Conservation (phyloP, 1,140 invertebrate species). For the Zaprionus capensis region DNA sequence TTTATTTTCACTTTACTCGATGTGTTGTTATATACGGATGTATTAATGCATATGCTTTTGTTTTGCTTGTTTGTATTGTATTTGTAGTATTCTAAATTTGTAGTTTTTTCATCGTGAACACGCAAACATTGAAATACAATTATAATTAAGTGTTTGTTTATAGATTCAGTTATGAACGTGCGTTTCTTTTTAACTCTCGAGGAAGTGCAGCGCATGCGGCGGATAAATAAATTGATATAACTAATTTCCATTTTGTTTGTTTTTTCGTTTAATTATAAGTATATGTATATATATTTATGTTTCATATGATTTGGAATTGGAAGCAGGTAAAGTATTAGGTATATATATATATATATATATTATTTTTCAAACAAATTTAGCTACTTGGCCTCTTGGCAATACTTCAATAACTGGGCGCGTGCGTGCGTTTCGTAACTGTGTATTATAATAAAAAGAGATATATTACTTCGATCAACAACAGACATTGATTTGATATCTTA, state of each 20-base stretch:
- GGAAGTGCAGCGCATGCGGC: constrained; percentile 21
- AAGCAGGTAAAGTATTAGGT: constrained; percentile 58
- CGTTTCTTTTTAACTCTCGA: constrained; percentile 30
- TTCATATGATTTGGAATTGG: constrained; percentile 61
- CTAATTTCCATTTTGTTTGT: constrained; percentile 73
- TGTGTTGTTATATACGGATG: constrained; percentile 72
- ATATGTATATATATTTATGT: constrained; percentile 45
- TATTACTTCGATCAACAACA: constrained; percentile 59
- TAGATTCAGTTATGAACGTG: constrained; percentile 59
- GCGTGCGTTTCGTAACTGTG: constrained; percentile 51
- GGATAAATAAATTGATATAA: constrained; percentile 59
- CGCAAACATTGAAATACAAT: constrained; percentile 72
- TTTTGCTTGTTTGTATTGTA: constrained; percentile 57
- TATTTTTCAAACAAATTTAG: constrained; percentile 68
- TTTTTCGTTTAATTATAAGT: constrained; percentile 26
- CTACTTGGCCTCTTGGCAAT: constrained; percentile 76
- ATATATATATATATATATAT: constrained; percentile 21
- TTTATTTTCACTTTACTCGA: constrained; percentile 74
- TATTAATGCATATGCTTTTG: constrained; percentile 75
- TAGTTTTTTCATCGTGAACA: constrained; percentile 63
- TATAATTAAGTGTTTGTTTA: constrained; percentile 31
- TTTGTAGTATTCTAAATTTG: constrained; percentile 68
- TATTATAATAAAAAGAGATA: constrained; percentile 35
- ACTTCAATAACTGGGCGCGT: constrained; percentile 56
- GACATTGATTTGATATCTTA: constrained; percentile 45